Evolutionary conservation across 2,797 vertebrate genomes (phyloP).

Genomic region (Rallus crepitans): DNA sequence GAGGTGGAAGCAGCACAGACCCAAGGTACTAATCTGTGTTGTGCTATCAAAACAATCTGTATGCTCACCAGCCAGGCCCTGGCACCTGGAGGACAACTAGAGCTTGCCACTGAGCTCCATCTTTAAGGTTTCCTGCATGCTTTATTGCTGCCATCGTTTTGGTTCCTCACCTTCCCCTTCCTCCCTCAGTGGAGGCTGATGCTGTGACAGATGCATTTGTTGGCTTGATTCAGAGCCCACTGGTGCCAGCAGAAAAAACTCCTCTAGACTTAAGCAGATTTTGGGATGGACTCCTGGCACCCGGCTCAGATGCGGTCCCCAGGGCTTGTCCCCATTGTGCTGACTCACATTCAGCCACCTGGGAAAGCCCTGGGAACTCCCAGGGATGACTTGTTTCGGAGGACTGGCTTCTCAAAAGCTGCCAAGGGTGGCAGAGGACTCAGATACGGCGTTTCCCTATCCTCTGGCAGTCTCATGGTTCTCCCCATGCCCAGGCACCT

Average conservation of each 20-base stretch:
- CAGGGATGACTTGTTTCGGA: neutral
- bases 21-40: neutral
- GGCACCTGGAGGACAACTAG: neutral
- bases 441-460: neutral
- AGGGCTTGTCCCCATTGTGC: neutral
- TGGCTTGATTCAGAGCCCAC: neutral
- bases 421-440: neutral
- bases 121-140: neutral
- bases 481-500: neutral
- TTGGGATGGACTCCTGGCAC: neutral
- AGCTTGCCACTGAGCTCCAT: neutral
- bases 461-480: neutral
- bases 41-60: neutral
- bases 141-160: neutral
- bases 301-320: rapidly evolving
- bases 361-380: neutral
- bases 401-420: neutral
- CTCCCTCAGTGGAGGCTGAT: neutral
- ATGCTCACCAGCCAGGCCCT: neutral
- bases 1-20: neutral
- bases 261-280: neutral
- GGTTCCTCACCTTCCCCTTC: neutral
- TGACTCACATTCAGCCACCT: neutral
- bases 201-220: conserved; percentile 6
- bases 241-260: conserved; percentile 9